Percentiles rank a stretch among this genome's conserved stretches.
Conservation (phyloP, 2,113 vertebrate genomes). For the Numida meleagris region DNA sequence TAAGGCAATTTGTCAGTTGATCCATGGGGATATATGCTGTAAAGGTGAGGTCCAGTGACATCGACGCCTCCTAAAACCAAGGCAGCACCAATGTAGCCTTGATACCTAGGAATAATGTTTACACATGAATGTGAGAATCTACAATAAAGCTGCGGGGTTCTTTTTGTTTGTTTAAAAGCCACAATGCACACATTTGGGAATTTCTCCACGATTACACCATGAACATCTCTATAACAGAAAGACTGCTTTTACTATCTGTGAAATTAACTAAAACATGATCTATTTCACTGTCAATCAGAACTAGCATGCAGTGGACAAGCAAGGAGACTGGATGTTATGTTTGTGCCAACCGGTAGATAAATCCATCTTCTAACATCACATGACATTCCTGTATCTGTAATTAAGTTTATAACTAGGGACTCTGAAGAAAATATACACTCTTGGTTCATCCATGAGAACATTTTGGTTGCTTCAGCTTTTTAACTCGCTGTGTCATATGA, state of each 20-base stretch:
- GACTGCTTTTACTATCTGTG: neutral
- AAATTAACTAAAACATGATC: accelerated
- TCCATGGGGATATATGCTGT: slow-evolving; percentile 98
- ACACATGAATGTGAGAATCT: neutral
- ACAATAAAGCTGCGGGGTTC: accelerated
- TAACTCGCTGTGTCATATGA: neutral
- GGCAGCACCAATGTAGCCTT: slow-evolving; percentile 96
- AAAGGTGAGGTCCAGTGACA: slow-evolving; percentile 91
- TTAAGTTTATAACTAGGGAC: neutral
- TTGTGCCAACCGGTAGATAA: neutral
- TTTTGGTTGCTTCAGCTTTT: neutral
- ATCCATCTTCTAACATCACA: neutral
- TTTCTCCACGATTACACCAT: accelerated
- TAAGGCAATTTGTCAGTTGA: slow-evolving; percentile 98
- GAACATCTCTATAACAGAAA: accelerated
- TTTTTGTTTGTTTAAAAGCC: neutral
- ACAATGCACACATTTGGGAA: neutral
- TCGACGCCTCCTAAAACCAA: slow-evolving; percentile 96
- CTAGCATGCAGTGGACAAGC: neutral
- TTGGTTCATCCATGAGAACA: neutral
- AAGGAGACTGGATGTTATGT: neutral
- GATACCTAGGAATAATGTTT: slow-evolving; percentile 83
- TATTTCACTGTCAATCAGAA: neutral
- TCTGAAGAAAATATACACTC: neutral
- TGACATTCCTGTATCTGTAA: neutral